Percentiles rank a stretch among this genome's conserved stretches.
phyloP scores from a whole-genome alignment of 2,888 invertebrate genomes.

The Phasia obesa region DNA sequence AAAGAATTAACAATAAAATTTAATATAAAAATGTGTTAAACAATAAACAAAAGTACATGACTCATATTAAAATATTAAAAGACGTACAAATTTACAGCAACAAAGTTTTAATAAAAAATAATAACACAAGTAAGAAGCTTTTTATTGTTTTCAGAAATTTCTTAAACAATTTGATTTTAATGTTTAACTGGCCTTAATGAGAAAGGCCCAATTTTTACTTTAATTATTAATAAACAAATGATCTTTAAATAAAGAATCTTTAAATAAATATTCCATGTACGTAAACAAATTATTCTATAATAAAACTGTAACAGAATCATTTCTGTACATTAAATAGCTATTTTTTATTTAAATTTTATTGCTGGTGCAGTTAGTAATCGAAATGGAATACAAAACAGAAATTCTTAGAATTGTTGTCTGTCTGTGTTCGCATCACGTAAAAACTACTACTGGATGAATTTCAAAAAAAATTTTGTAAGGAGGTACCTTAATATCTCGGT shows the following conservation, averaged over 20 bases:
- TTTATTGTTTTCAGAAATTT: background rate
- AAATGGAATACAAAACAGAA: too few relatives aligned
- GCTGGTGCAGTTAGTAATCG: too few relatives aligned
- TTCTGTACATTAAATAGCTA: too few relatives aligned
- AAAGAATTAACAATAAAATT: conserved; percentile 44
- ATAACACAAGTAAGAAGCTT: conserved; percentile 1
- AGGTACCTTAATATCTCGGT: too few relatives aligned
- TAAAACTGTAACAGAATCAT: too few relatives aligned
- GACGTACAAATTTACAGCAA: background rate
- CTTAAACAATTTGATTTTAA: conserved; percentile 10
- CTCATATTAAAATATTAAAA: conserved; percentile 42
- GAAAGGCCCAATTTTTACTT: background rate
- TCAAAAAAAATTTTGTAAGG: too few relatives aligned
- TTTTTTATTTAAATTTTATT: too few relatives aligned
- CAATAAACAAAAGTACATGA: conserved; percentile 56
- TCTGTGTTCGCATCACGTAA: too few relatives aligned
- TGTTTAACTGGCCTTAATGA: conserved; percentile 30
- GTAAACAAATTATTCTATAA: too few relatives aligned
- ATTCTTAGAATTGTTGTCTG: too few relatives aligned
- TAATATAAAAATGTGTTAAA: conserved; percentile 34
- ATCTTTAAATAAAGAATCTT: conserved; percentile 1
- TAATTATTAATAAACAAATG: conserved; percentile 14
- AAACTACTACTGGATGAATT: too few relatives aligned
- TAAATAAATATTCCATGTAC: background rate
- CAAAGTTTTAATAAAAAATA: background rate